Evolutionary conservation across 2,113 vertebrate genomes (phyloP), one percentile per base, ranked within the genome.

Genomic region (Pedetes capensis): DNA sequence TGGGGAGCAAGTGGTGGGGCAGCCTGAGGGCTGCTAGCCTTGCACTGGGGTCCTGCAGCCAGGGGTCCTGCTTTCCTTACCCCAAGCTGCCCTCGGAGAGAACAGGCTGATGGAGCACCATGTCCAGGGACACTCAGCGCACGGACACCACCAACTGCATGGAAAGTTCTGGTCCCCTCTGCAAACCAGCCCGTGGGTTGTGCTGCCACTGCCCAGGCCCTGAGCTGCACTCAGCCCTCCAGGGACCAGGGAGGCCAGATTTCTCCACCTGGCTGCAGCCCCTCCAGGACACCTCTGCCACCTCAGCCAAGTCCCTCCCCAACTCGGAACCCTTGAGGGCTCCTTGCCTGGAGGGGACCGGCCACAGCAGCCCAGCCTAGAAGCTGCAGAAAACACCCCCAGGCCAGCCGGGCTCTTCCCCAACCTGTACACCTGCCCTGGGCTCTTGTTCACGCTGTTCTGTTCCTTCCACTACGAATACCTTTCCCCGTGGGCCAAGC

Each of bases 401-500:
- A 0, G 1, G 12, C 27, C 6, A 0, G 53, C 85, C 53, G 11
- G 5, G 44, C 39, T 82, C 72, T 9, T 20, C 34, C 14, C 75
- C 23, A 6, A 0, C 5, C 17, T 13, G 17, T 6, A 5, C 25
- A 12, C 51, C 69, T 10, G 20, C 47, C 22, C 55, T 49, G 16
- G 32, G 34, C 64, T 37, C 29, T 23, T 0, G 37, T 11, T n/a
- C n/a, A 6, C 0, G 49, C 8, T 0, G 2, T 20, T 32, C 76
- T 66, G 3, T 8, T 29, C 51, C 79, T 85, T 71, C 55, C 22
- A 32, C 49, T 66, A 13, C 9, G 13, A 74, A 42, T 3, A 14
- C 55, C 80, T 68, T 68, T 49, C 64, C n/a, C n/a, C 9, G 7
- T 1, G 69, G 55, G 1, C 44, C 12, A 47, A 27, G 42, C 59